Evolutionary conservation across 2,113 vertebrate species (phyloP), one percentile per base, ranked within the genome.

Genomic region (Menidia beryllina): DNA sequence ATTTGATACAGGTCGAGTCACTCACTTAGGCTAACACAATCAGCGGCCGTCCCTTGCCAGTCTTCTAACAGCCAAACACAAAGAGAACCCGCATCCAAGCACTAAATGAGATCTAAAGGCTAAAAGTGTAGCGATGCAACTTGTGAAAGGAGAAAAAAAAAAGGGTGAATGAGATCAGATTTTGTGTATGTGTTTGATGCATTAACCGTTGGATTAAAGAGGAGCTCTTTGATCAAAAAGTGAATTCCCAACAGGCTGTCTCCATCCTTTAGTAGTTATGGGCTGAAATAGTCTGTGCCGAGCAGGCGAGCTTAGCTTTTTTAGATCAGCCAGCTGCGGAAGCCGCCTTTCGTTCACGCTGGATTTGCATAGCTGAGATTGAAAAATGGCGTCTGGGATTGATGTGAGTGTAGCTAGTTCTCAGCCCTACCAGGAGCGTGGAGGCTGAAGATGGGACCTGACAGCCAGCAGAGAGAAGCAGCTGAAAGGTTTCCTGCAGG

Each of bases 301-400:
- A 65, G 25, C 15, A 58, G 30, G 24, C 23, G 49, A 4, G 52
- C 53, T 53, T 53, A 41, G 41, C 27, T 19, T 51, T 6, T 25
- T n/a, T n/a, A n/a, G 11, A 38, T 26, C 19, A 25, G 7, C 9
- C n/a, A 36, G 20, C 41, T 10, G n/a, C 21, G 58, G 23, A 62
- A 27, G 20, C 39, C 57, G 43, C 49, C n/a, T 55, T 26, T 34
- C 21, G 27, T 9, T n/a, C 19, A 12, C 25, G 23, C 20, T 41
- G 8, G 23, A 14, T 34, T 61, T 38, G 50, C 57, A 51, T 15
- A 72, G 73, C 57, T 60, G 54, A 2, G 17, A 41, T 17, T 53
- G 10, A 41, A 17, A 43, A 14, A 36, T 41, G 7, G 5, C 26
- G n/a, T 48, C 15, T 43, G 20, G 5, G 26, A 20, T 36, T 1